phyloP scores from a whole-genome alignment of 2,888 invertebrate species.

The Athrips mouffetella region DNA sequence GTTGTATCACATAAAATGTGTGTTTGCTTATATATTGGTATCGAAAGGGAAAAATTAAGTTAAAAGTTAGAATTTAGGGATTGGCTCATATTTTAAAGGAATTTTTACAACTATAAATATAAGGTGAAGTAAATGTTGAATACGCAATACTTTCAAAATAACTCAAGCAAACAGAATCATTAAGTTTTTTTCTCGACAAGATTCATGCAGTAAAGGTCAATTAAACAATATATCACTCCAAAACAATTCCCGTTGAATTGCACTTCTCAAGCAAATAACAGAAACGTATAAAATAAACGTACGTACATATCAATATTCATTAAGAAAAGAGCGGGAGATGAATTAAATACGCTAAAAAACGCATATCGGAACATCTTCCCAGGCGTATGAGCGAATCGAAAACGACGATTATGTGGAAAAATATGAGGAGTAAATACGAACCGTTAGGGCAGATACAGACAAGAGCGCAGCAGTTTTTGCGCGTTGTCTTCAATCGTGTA shows the following conservation, averaged over 20 bases:
- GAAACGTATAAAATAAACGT: constrained; percentile 1
- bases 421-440: constrained; percentile 45
- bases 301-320: constrained; percentile 4
- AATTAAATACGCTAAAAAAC: constrained; percentile 2
- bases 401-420: constrained; percentile 43
- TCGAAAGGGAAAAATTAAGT: too few relatives aligned
- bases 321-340: neutral
- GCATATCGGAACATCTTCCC: constrained; percentile 11
- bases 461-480: constrained; percentile 46
- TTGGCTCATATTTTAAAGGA: too few relatives aligned
- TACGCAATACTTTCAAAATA: too few relatives aligned
- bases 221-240: too few relatives aligned
- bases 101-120: too few relatives aligned
- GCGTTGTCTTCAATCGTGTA: constrained; percentile 59
- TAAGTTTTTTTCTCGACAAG: too few relatives aligned
- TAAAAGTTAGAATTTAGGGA: too few relatives aligned
- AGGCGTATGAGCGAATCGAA: constrained; percentile 22
- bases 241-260: too few relatives aligned
- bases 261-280: neutral
- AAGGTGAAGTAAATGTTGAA: too few relatives aligned
- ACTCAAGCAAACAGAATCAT: too few relatives aligned
- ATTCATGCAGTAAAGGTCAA: too few relatives aligned
- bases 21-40: neutral
- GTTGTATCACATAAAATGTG: neutral
- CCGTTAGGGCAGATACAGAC: constrained; percentile 42